Conservation (phyloP, 2,797 vertebrate genomes). For the Mus minutoides region DNA sequence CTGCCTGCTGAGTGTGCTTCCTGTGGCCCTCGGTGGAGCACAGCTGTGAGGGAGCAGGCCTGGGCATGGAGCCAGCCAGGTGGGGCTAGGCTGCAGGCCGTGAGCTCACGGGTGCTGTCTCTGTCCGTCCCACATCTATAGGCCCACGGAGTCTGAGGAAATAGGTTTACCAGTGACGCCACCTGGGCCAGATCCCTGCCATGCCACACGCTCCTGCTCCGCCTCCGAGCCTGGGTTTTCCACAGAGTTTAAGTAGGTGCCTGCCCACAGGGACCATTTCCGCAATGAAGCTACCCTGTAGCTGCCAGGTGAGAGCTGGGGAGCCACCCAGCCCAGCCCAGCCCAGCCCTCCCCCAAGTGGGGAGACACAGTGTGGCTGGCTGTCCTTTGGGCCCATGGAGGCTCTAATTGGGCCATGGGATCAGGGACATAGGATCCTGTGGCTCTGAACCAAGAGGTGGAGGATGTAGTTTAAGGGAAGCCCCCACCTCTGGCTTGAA, state of each 20-base stretch:
- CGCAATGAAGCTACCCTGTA: not conserved
- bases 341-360: not conserved
- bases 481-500: not conserved
- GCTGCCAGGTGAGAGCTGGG: constrained; percentile 36
- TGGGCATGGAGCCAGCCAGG: constrained; percentile 8
- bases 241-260: not conserved
- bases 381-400: not conserved
- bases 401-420: not conserved
- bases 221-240: not conserved
- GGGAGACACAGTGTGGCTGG: not conserved
- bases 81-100: not conserved
- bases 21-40: not conserved
- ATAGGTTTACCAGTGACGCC: not conserved
- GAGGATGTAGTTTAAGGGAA: not conserved
- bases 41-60: not conserved
- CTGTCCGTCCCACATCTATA: not conserved
- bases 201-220: not conserved
- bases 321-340: not conserved
- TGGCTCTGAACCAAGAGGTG: not conserved
- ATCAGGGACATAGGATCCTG: not conserved
- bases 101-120: not conserved
- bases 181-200: not conserved
- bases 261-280: not conserved
- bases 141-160: not conserved
- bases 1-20: not conserved